Evolutionary conservation across 2,113 vertebrate genomes (phyloP).

Genomic region (Calonectris borealis): DNA sequence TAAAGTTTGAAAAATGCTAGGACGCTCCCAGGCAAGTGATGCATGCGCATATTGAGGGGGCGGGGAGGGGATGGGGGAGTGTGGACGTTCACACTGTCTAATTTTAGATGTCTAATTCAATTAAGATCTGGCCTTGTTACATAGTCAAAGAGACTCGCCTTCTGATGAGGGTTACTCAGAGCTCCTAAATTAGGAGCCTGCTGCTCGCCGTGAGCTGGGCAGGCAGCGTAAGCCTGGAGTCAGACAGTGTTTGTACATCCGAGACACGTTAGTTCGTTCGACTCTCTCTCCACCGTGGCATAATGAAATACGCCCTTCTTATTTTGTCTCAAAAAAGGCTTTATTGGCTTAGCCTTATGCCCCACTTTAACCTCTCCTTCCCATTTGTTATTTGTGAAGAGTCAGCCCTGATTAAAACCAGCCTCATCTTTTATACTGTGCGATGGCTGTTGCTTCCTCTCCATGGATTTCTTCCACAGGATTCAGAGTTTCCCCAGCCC

Average conservation of each 20-base stretch:
- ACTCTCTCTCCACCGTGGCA: neutral
- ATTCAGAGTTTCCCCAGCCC: constrained; percentile 57
- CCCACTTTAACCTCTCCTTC: constrained; percentile 37
- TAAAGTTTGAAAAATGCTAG: neutral
- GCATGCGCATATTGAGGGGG: neutral
- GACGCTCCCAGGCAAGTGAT: neutral
- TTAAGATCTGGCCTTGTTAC: neutral
- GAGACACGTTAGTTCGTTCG: neutral
- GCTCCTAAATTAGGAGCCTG: neutral
- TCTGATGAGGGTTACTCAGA: neutral
- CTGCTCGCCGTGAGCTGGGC: neutral
- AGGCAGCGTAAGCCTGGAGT: neutral
- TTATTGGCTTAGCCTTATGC: constrained; percentile 55
- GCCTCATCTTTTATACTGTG: constrained; percentile 38
- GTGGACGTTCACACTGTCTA: neutral
- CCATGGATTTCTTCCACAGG: constrained; percentile 58
- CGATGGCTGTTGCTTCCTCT: constrained; percentile 45
- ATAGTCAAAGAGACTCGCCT: neutral
- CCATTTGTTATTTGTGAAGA: constrained; percentile 47
- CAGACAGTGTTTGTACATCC: neutral
- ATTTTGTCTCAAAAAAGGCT: constrained; percentile 45
- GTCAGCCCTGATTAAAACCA: constrained; percentile 63
- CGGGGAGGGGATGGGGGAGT: neutral
- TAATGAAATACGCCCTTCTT: constrained; percentile 18
- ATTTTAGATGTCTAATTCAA: constrained; percentile 33